A percentile compares a stretch with the other conserved stretches of the same genome.
Conservation (phyloP, 2,888 invertebrate genomes). For the Pristionchus mayeri region DNA sequence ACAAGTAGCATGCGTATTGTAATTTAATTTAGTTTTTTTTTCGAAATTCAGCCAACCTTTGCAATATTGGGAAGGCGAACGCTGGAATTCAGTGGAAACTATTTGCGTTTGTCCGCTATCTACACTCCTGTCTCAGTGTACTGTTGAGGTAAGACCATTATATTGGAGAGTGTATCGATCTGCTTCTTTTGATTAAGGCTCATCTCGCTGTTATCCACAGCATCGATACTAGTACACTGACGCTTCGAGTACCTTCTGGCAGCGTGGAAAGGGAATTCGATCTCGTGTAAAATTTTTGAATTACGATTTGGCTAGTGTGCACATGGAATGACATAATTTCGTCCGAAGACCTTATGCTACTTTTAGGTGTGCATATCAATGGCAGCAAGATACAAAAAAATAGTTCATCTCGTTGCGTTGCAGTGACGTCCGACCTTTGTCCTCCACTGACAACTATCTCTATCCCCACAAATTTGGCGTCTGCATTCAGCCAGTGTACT, state of each 20-base stretch:
- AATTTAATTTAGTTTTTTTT: too few species aligned
- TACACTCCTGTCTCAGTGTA: conserved; percentile 17
- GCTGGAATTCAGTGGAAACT: neutral
- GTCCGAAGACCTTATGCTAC: too few species aligned
- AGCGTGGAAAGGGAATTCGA: neutral
- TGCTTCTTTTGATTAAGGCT: too few species aligned
- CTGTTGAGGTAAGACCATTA: neutral
- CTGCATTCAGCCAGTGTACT: conserved; percentile 13
- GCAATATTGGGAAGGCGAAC: neutral
- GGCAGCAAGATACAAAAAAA: too few species aligned
- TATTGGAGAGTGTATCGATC: too few species aligned
- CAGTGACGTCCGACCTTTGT: neutral
- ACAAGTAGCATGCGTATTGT: neutral
- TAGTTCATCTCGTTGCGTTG: too few species aligned
- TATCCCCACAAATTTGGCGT: neutral
- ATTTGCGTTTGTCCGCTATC: conserved; percentile 17
- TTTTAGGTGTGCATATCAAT: too few species aligned
- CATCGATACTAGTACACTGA: neutral
- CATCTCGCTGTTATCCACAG: neutral
- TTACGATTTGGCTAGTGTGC: neutral
- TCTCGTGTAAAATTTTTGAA: neutral
- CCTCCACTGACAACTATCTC: neutral
- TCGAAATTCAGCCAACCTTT: neutral
- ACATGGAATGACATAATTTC: too few species aligned
- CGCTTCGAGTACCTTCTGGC: neutral